phyloP scores from a whole-genome alignment of 2,113 vertebrate genomes.

The Paracanthobrama guichenoti region DNA sequence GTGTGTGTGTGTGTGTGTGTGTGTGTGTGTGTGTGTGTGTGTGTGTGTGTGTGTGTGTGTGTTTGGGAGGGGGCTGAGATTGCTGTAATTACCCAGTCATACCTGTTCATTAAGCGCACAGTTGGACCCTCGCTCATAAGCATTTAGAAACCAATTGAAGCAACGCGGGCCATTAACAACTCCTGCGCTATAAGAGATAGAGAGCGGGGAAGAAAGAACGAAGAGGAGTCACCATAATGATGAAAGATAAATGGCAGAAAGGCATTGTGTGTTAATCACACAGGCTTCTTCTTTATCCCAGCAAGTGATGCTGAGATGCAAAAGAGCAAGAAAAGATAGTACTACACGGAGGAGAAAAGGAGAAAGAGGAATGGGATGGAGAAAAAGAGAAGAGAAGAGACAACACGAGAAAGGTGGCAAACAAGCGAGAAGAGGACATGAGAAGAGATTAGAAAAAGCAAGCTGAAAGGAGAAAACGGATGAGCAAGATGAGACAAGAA shows the following conservation, averaged over 20 bases:
- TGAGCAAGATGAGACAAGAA: constrained; percentile 64
- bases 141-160: constrained; percentile 98
- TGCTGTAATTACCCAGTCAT: constrained; percentile 99
- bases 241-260: constrained; percentile 57
- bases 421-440: background rate
- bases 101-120: constrained; percentile 99
- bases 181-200: constrained; percentile 52
- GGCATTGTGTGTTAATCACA: constrained; percentile 91
- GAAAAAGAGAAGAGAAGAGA: constrained; percentile 8
- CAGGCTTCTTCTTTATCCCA: constrained; percentile 61
- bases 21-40: constrained; percentile 50
- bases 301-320: constrained; percentile 36
- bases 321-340: constrained; percentile 17
- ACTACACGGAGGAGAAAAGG: background rate
- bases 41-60: constrained; percentile 48
- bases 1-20: constrained; percentile 48
- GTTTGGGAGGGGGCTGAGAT: constrained; percentile 88
- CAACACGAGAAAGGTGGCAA: constrained; percentile 58
- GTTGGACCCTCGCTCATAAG: constrained; percentile 94
- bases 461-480: constrained; percentile 79
- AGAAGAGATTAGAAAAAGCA: constrained; percentile 81
- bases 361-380: background rate
- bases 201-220: constrained; percentile 32
- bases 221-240: constrained; percentile 52
- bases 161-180: constrained; percentile 98